Evolutionary conservation across 2,888 invertebrate genomes (phyloP).

Genomic region (Gymnosoma rotundatum): DNA sequence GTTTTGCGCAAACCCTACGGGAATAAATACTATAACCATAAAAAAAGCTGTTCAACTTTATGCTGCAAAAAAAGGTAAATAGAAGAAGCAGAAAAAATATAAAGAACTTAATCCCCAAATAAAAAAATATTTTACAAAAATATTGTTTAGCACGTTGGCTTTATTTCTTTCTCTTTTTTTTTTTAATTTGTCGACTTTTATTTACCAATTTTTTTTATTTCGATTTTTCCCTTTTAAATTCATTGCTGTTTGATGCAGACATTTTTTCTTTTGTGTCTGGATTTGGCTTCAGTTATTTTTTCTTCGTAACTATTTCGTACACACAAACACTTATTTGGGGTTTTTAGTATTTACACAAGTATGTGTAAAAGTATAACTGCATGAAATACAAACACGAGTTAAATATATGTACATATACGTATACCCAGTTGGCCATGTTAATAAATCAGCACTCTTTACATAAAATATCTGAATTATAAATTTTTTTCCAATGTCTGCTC

Average conservation of each 20-base stretch:
- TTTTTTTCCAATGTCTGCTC: too few relatives aligned
- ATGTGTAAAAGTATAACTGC: constrained; percentile 9
- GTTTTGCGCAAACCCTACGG: constrained; percentile 66
- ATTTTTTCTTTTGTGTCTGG: constrained; percentile 60
- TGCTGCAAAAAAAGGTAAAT: constrained; percentile 41
- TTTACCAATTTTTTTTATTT: constrained; percentile 7
- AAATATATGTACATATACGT: neutral
- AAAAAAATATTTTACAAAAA: constrained; percentile 55
- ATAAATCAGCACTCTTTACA: too few relatives aligned
- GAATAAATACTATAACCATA: constrained; percentile 15
- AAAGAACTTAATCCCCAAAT: constrained; percentile 24
- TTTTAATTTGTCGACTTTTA: constrained; percentile 25
- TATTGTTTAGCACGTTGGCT: constrained; percentile 65
- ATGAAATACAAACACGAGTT: constrained; percentile 7
- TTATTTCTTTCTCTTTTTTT: constrained; percentile 20
- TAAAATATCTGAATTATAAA: too few relatives aligned
- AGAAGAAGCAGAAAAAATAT: constrained; percentile 27
- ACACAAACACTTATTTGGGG: neutral
- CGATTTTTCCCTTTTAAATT: constrained; percentile 42
- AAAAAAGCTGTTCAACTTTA: constrained; percentile 23
- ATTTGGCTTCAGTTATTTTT: constrained; percentile 63
- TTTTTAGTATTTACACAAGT: neutral
- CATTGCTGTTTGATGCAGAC: constrained; percentile 69
- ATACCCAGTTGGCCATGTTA: constrained; percentile 6
- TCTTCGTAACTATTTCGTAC: neutral